Evolutionary conservation across 2,888 invertebrate genomes (phyloP).

Genomic region (Troides helena): DNA sequence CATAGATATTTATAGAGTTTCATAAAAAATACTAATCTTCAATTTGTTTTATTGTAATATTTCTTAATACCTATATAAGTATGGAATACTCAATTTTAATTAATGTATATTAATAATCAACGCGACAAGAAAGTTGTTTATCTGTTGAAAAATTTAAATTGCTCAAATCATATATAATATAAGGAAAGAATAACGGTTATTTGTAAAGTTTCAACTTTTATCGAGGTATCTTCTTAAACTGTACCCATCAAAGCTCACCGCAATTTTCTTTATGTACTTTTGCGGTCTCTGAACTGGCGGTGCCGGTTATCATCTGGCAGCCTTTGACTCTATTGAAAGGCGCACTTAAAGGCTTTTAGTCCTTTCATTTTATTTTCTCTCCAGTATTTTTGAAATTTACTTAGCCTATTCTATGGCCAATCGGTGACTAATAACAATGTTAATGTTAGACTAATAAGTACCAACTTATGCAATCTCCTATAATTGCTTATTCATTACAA

Average conservation of each 20-base stretch:
- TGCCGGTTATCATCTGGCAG: constrained; percentile 19
- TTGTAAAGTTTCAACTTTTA: constrained; percentile 2
- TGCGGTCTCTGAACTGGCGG: constrained; percentile 13
- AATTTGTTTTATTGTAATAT: too few species aligned
- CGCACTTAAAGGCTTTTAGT: constrained; percentile 25
- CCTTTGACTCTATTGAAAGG: constrained; percentile 26
- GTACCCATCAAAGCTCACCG: constrained; percentile 8
- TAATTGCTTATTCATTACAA: too few species aligned
- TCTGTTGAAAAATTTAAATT: too few species aligned
- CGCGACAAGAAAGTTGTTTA: too few species aligned
- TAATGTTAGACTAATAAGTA: too few species aligned
- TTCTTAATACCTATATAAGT: too few species aligned
- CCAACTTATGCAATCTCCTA: too few species aligned
- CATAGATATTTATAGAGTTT: too few species aligned
- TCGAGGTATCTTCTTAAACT: constrained; percentile 16
- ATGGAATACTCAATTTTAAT: too few species aligned
- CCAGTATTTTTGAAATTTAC: constrained; percentile 5
- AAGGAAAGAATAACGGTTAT: neutral
- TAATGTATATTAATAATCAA: too few species aligned
- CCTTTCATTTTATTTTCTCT: constrained; percentile 23
- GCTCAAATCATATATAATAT: neutral
- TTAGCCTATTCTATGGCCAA: neutral
- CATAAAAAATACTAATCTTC: too few species aligned
- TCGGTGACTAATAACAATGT: too few species aligned
- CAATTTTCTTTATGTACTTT: constrained; percentile 6